phyloP scores from a whole-genome alignment of 2,888 invertebrate genomes.

The Dolomedes plantarius region DNA sequence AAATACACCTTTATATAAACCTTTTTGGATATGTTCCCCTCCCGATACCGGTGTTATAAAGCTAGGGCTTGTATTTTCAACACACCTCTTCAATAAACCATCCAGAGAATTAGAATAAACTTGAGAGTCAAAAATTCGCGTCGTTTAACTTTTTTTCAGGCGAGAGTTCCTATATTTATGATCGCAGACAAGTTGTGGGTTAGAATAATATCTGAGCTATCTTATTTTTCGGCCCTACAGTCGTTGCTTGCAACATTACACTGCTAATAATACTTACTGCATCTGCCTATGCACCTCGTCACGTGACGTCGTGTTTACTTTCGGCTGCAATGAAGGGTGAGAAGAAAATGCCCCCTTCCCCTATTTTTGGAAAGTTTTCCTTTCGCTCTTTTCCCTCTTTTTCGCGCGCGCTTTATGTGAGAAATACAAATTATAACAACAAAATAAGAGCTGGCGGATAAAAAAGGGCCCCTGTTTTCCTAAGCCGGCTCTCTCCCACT shows the following conservation, averaged over 20 bases:
- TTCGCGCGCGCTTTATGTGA: slow-evolving; percentile 13
- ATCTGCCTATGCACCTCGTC: slow-evolving; percentile 4
- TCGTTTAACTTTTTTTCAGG: too few species aligned
- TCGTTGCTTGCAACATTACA: not conserved
- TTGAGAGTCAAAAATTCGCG: too few species aligned
- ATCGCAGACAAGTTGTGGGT: too few species aligned
- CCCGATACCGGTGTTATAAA: too few species aligned
- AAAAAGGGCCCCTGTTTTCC: slow-evolving; percentile 20
- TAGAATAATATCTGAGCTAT: slow-evolving; percentile 38
- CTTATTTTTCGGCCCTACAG: too few species aligned
- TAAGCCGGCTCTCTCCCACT: not conserved
- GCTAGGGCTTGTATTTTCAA: too few species aligned
- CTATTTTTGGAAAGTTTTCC: slow-evolving; percentile 21
- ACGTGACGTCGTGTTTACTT: slow-evolving; percentile 37
- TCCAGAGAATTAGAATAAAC: too few species aligned
- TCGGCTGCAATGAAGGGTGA: slow-evolving; percentile 33
- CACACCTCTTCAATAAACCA: too few species aligned
- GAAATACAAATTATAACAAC: slow-evolving; percentile 19
- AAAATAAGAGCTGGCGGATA: not conserved
- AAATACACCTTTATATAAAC: too few species aligned
- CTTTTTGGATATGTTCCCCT: too few species aligned
- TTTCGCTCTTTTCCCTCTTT: not conserved
- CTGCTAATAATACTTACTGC: slow-evolving; percentile 33
- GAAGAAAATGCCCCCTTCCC: slow-evolving; percentile 23
- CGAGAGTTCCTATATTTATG: too few species aligned